Evolutionary conservation across 2,113 vertebrate species (phyloP).

Genomic region (Crocuta crocuta): DNA sequence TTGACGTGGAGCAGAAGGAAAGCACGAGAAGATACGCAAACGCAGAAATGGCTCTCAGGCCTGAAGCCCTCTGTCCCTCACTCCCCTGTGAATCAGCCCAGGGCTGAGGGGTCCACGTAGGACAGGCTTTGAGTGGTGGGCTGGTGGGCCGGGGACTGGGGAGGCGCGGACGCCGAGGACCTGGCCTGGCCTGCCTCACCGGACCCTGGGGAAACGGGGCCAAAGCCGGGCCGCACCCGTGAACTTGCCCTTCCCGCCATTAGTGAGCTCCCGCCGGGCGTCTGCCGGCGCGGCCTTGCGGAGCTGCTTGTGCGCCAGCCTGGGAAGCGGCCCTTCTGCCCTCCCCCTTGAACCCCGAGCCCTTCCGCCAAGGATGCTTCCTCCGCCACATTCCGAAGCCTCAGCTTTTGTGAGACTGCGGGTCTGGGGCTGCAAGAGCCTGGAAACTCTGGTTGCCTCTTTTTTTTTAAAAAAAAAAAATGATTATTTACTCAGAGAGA

Average conservation of each 20-base stretch:
- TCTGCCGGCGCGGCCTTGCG: background rate
- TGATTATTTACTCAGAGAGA: no score
- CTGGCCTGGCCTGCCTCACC: background rate
- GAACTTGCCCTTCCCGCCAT: background rate
- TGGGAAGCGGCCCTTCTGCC: rapidly evolving
- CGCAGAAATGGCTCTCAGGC: background rate
- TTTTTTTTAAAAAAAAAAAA: no score
- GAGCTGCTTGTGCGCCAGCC: background rate
- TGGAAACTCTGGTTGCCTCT: background rate
- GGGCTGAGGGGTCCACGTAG: background rate
- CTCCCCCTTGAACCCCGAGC: background rate
- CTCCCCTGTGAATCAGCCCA: background rate
- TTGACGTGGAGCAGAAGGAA: background rate
- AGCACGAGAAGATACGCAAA: background rate
- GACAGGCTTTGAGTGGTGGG: rapidly evolving
- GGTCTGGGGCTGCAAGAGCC: no score
- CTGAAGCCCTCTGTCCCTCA: background rate
- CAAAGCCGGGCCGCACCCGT: rapidly evolving
- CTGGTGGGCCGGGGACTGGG: background rate
- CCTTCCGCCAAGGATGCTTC: background rate
- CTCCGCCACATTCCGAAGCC: rapidly evolving
- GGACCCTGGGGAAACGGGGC: background rate
- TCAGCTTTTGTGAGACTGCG: background rate
- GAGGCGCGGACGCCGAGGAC: background rate
- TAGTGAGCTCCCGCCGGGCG: rapidly evolving